These are phyloP conservation scores for Artemisiospiza belli DNA, from an alignment of 2,113 vertebrate species.

Conservation along the genomic window DNA sequence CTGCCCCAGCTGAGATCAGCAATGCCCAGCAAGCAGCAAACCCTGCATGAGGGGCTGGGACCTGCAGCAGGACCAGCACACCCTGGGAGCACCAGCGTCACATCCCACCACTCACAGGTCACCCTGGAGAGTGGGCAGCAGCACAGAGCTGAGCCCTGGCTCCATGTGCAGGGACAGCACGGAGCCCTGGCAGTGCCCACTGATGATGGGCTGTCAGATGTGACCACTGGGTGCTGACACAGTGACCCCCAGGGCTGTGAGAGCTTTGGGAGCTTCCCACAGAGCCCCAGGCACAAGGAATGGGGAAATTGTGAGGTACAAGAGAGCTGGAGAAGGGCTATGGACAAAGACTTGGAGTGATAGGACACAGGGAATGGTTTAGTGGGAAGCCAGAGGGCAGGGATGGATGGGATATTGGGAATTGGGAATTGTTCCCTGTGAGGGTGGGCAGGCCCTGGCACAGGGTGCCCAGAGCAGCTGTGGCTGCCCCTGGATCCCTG, in stretches of 20 bases:
- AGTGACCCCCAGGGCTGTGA: accelerated
- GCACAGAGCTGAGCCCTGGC: neutral
- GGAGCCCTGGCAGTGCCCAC: neutral
- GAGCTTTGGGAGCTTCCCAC: neutral
- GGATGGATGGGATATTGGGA: neutral
- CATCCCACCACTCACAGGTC: accelerated
- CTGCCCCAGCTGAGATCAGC: neutral
- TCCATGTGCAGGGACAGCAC: neutral
- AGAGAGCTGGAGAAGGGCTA: neutral
- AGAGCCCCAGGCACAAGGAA: neutral
- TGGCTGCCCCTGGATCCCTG: neutral
- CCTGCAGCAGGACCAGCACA: accelerated
- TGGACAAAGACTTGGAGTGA: neutral
- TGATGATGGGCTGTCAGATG: neutral
- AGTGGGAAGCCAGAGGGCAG: no score
- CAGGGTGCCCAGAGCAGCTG: neutral
- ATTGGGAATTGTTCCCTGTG: accelerated
- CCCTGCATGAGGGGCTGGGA: accelerated
- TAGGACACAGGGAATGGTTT: neutral
- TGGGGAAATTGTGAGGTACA: neutral
- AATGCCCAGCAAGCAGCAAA: neutral
- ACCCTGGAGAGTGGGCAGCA: neutral
- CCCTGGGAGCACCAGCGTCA: accelerated
- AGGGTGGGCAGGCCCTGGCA: neutral
- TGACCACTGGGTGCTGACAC: accelerated